phyloP scores from a whole-genome alignment of 1,140 invertebrate species.

The Battus philenor region DNA sequence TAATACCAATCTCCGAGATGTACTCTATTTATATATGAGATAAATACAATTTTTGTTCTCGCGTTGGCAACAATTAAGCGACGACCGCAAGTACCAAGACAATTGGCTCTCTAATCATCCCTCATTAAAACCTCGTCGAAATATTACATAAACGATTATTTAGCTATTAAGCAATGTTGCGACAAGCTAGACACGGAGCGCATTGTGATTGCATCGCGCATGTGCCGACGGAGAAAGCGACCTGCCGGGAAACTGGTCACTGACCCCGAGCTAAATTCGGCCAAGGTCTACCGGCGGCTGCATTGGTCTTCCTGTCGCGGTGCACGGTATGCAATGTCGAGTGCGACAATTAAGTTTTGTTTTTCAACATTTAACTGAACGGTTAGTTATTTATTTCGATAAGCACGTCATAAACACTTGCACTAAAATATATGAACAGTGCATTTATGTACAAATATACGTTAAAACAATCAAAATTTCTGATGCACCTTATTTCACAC shows the following conservation, averaged over 20 bases:
- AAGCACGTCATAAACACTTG: too few relatives aligned
- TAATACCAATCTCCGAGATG: too few relatives aligned
- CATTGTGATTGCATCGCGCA: slow-evolving; percentile 36
- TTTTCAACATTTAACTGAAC: too few relatives aligned
- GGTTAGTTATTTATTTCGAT: too few relatives aligned
- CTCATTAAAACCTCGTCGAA: slow-evolving; percentile 11
- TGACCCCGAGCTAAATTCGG: slow-evolving; percentile 61
- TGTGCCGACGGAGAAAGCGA: slow-evolving; percentile 55
- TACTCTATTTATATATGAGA: too few relatives aligned
- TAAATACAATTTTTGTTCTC: too few relatives aligned
- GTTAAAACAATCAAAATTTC: too few relatives aligned
- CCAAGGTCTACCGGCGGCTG: slow-evolving; percentile 55
- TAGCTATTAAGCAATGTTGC: background rate
- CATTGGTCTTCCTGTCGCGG: slow-evolving; percentile 24
- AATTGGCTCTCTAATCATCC: slow-evolving; percentile 16
- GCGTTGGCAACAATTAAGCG: too few relatives aligned
- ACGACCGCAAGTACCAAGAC: too few relatives aligned
- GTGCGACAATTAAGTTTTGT: background rate
- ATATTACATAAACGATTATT: background rate
- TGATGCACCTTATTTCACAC: too few relatives aligned
- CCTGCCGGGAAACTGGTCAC: slow-evolving; percentile 31
- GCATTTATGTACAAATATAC: too few relatives aligned
- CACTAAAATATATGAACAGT: too few relatives aligned
- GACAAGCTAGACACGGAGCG: background rate
- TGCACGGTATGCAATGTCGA: slow-evolving; percentile 23